phyloP scores from a whole-genome alignment of 2,888 invertebrate species.

The Caenorhabditis zanzibari region DNA sequence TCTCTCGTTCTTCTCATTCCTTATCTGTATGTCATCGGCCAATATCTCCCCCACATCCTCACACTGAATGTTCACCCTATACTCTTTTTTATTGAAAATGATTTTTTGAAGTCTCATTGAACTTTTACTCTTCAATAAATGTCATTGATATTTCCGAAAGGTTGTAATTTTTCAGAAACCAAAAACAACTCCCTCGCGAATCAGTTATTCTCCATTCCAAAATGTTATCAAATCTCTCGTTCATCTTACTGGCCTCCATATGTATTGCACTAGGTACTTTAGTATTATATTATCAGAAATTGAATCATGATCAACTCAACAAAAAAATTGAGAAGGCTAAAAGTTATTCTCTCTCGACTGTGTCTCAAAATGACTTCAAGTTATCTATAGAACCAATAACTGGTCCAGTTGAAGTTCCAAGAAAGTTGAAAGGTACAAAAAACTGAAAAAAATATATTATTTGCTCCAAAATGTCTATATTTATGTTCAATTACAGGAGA shows the following conservation, averaged over 20 bases:
- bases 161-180: slow-evolving; percentile 27
- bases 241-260: slow-evolving; percentile 17
- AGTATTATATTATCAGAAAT: slow-evolving; percentile 20
- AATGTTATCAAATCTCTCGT: slow-evolving; percentile 20
- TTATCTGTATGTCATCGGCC: slow-evolving; percentile 46
- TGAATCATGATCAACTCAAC: neutral
- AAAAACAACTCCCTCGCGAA: neutral
- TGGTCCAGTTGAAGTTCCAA: slow-evolving; percentile 21
- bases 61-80: slow-evolving; percentile 11
- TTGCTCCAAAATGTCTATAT: slow-evolving; percentile 5
- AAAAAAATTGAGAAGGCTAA: neutral
- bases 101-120: slow-evolving; percentile 8
- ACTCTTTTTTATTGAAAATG: slow-evolving; percentile 24
- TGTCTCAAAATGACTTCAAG: neutral
- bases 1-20: slow-evolving; percentile 17
- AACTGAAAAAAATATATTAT: neutral
- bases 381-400: slow-evolving; percentile 27
- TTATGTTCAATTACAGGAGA: slow-evolving; percentile 28
- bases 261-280: slow-evolving; percentile 44
- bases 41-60: slow-evolving; percentile 10
- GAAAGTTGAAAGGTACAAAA: slow-evolving; percentile 17
- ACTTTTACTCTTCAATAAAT: neutral
- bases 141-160: neutral
- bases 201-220: neutral
- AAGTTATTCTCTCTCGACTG: neutral